phyloP scores from a whole-genome alignment of 2,797 vertebrate species.

The Peromyscus aztecus region DNA sequence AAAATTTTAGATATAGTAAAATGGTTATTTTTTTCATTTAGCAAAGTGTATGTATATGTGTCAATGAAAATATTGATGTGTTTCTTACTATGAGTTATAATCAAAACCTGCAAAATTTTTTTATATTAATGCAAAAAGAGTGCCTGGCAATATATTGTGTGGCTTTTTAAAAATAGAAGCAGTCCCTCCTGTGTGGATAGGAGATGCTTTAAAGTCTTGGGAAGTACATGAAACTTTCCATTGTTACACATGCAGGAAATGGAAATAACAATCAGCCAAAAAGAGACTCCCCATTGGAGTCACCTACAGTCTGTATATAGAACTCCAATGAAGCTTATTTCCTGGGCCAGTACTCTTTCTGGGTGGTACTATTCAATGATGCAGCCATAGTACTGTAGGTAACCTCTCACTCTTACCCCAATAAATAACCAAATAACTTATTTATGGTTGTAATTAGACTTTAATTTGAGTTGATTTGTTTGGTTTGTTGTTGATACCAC shows the following conservation, averaged over 20 bases:
- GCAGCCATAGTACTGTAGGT: background rate
- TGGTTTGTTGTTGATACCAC: background rate
- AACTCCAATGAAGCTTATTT: background rate
- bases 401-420: background rate
- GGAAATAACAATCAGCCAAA: background rate
- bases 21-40: background rate
- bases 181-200: background rate
- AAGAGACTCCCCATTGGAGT: background rate
- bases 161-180: background rate
- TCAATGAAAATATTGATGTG: background rate
- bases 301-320: background rate
- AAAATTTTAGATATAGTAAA: background rate
- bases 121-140: background rate
- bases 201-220: background rate
- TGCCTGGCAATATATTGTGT: background rate
- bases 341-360: background rate
- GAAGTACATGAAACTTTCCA: background rate
- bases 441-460: background rate
- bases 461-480: background rate
- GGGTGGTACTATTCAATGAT: background rate
- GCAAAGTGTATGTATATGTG: background rate
- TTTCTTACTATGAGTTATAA: slow-evolving; percentile 32
- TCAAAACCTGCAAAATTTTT: background rate
- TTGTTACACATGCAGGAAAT: background rate
- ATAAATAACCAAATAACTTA: background rate